Conservation (phyloP, 2,888 invertebrate genomes). For the Noctua comes region DNA sequence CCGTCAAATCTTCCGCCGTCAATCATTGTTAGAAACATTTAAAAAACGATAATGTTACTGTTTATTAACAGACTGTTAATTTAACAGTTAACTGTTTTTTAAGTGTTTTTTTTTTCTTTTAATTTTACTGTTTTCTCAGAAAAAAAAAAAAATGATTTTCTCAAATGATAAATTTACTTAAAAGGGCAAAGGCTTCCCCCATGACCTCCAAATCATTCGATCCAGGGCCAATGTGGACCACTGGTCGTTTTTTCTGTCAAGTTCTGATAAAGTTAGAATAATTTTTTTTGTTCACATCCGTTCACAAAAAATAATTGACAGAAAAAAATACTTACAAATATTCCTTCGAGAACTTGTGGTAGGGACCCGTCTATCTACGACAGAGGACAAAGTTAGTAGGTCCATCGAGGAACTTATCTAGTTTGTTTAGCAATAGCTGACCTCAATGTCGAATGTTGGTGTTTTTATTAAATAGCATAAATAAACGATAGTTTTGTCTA, state of each 20-base stretch:
- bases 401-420: conserved; percentile 64
- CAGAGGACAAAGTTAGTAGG: conserved; percentile 59
- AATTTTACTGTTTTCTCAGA: too few relatives aligned
- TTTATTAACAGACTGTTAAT: too few relatives aligned
- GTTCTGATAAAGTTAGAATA: too few relatives aligned
- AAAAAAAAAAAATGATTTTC: neutral
- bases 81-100: too few relatives aligned
- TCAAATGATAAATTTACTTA: neutral
- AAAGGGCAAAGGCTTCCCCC: too few relatives aligned
- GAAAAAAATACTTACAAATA: neutral
- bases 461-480: conserved; percentile 35
- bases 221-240: too few relatives aligned
- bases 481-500: conserved; percentile 38
- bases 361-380: neutral
- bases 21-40: too few relatives aligned
- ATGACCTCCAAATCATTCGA: too few relatives aligned
- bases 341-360: conserved; percentile 28
- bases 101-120: too few relatives aligned
- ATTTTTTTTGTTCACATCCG: neutral
- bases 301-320: neutral
- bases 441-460: conserved; percentile 52
- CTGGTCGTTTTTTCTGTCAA: too few relatives aligned
- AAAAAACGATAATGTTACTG: too few relatives aligned
- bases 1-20: too few relatives aligned
- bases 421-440: conserved; percentile 66